Evolutionary conservation across 2,888 invertebrate species (phyloP).

Genomic region (Eupeodes latifasciatus): DNA sequence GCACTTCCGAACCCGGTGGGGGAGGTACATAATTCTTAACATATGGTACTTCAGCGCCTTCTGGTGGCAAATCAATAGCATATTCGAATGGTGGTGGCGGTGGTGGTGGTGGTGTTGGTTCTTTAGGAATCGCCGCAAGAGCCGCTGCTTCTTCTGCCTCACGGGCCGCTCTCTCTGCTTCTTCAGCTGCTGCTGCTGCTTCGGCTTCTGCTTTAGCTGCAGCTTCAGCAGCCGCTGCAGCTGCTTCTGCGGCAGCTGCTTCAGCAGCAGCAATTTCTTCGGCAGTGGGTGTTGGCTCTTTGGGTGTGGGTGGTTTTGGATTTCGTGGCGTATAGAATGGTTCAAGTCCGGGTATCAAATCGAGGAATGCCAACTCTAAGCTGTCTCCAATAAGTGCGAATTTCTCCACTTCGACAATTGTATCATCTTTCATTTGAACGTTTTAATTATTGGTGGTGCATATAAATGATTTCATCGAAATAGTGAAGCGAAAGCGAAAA

Average conservation of each 20-base stretch:
- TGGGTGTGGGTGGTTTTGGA: constrained; percentile 84
- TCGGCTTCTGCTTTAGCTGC: constrained; percentile 78
- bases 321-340: constrained; percentile 84
- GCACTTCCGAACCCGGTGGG: constrained; percentile 81
- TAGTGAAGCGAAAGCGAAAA: constrained; percentile 71
- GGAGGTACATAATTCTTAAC: constrained; percentile 84
- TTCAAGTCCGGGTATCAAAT: constrained; percentile 88
- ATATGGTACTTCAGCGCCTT: constrained; percentile 84
- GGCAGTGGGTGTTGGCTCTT: constrained; percentile 82
- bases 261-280: constrained; percentile 83
- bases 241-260: constrained; percentile 81
- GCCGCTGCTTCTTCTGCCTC: constrained; percentile 69
- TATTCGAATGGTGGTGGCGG: constrained; percentile 84
- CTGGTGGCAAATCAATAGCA: constrained; percentile 84
- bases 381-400: constrained; percentile 97
- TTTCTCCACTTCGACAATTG: constrained; percentile 94
- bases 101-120: constrained; percentile 83
- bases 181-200: constrained; percentile 80
- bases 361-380: constrained; percentile 96
- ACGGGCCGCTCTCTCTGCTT: constrained; percentile 74
- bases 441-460: constrained; percentile 77
- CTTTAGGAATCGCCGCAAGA: constrained; percentile 78
- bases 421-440: constrained; percentile 87
- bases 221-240: constrained; percentile 78
- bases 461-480: constrained; percentile 53